These are phyloP conservation scores for Synergus japonicus DNA, from an alignment of 2,888 invertebrate species.

Conservation along the genomic window DNA sequence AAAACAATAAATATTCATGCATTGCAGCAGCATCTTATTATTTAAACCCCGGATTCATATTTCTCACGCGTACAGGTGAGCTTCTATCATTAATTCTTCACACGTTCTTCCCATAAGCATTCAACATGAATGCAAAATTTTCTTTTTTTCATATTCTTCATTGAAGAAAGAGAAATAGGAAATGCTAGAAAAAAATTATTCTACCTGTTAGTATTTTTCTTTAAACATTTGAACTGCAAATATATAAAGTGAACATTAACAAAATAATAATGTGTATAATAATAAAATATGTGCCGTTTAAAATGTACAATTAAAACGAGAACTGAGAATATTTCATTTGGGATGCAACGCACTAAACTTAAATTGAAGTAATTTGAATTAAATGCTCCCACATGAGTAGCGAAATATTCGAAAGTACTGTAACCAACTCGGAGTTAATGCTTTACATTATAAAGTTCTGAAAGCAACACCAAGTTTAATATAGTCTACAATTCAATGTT, in stretches of 20 bases:
- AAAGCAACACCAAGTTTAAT: neutral
- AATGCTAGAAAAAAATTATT: neutral
- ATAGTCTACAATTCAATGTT: neutral
- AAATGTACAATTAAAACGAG: neutral
- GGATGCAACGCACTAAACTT: neutral
- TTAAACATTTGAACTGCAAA: neutral
- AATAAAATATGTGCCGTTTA: neutral
- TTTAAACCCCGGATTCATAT: slow-evolving; percentile 14
- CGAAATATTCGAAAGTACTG: neutral
- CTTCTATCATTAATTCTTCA: slow-evolving; percentile 25
- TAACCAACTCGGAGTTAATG: neutral
- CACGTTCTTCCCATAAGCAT: slow-evolving; percentile 32
- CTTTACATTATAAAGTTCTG: neutral
- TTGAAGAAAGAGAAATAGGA: neutral
- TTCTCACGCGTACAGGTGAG: slow-evolving; percentile 28
- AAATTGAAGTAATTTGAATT: slow-evolving; percentile 31
- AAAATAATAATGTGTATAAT: neutral
- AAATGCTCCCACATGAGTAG: slow-evolving; percentile 12
- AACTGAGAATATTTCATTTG: slow-evolving; percentile 8
- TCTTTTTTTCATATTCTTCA: neutral
- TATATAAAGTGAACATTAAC: neutral
- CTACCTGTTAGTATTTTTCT: neutral
- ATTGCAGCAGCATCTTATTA: neutral
- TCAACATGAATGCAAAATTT: slow-evolving; percentile 21
- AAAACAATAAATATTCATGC: neutral